Percentiles rank a stretch among this genome's conserved stretches.
These are phyloP conservation scores for Tetheella fluctuosa DNA, from an alignment of 2,888 invertebrate genomes.

Conservation along the genomic window DNA sequence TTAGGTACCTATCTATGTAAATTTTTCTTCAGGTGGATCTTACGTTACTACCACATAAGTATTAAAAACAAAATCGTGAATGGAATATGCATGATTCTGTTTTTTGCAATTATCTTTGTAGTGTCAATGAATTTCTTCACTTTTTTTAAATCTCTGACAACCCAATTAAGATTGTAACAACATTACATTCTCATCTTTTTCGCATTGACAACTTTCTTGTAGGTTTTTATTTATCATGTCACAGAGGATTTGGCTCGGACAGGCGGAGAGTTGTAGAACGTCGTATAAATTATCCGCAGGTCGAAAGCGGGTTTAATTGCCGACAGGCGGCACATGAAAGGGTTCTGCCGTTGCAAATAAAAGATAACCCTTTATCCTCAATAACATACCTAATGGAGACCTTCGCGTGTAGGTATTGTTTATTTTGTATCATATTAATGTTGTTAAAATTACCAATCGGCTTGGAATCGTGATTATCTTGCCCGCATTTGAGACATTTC, in stretches of 20 bases:
- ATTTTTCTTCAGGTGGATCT: no score
- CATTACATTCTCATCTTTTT: constrained; percentile 25
- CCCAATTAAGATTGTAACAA: constrained; percentile 6
- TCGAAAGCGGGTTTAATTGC: constrained; percentile 27
- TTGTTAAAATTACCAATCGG: not conserved
- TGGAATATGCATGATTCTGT: no score
- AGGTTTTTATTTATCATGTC: constrained; percentile 31
- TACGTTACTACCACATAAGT: no score
- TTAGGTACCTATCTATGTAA: no score
- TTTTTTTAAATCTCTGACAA: not conserved
- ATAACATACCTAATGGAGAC: constrained; percentile 3
- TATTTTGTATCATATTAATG: not conserved
- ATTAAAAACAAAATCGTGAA: no score
- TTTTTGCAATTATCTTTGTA: not conserved
- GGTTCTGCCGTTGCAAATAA: constrained; percentile 37
- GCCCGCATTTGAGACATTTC: not conserved
- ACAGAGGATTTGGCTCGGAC: constrained; percentile 21
- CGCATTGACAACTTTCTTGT: constrained; percentile 32
- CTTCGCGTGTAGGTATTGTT: not conserved
- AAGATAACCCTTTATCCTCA: constrained; percentile 34
- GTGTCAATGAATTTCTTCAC: not conserved
- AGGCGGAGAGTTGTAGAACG: constrained; percentile 23
- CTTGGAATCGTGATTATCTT: not conserved
- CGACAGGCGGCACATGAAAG: constrained; percentile 39
- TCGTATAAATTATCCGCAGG: constrained; percentile 18